Base-by-base conservation (phyloP, 2,113 vertebrate species). In the Pogonocichla stellata region DNA sequence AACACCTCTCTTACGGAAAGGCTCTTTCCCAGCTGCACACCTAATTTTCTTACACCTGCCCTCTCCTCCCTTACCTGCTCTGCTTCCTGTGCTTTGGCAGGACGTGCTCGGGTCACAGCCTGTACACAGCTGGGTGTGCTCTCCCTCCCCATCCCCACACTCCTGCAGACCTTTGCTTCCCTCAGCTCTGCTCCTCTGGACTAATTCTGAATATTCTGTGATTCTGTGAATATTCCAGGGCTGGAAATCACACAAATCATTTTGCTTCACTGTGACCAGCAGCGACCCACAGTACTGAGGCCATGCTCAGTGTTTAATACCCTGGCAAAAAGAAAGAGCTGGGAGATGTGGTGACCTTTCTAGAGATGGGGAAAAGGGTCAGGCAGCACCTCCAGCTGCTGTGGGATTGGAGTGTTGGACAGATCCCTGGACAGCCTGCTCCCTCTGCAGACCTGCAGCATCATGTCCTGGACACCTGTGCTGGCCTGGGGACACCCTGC, bases 301-400 rank as follows among this genome's bases (percentile, higher is more conserved):
- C 29, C 0, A 0, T 1, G 9, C 60, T 61, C 1, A 0, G 50
- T 66, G 19, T 20, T 54, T 43, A 29, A 42, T 34, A 38, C 28
- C 33, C 15, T 2, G 8, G 53, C 4, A 5, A 57, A 47, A 60
- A 67, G 23, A 42, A 77, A 16, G 20, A 57, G 33, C 10, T 78
- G 67, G 33, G 43, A 91, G 19, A 53, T 34, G 31, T 0, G 0
- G 14, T 33, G 29, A 20, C 13, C 48, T 64, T 62, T 20, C 34
- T 15, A 38, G 40, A 74, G 82, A 25, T 0, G 12, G 36, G 14
- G 14, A 18, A 80, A 71, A 62, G 43, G 47, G 26, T 62, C 43
- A 82, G 70, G 83, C 71, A 78, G 66, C 38, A 36, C 34, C 38
- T 74, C 47, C 1, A 4, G 1, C 33, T 54, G 66, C 66, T 47